Conservation (phyloP, 2,888 invertebrate genomes). For the Crocallis elinguaria region DNA sequence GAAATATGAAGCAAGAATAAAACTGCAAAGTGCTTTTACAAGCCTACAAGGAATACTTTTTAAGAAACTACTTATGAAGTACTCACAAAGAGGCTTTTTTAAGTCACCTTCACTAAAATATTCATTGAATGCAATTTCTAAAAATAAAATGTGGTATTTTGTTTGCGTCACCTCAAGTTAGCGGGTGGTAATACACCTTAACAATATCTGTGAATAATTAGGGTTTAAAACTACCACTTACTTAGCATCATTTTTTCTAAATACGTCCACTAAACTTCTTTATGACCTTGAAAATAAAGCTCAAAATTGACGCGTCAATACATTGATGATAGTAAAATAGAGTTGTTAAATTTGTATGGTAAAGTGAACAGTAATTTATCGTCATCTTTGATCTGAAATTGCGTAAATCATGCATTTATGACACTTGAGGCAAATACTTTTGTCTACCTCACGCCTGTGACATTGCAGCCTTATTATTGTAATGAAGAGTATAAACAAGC, state of each 20-base stretch:
- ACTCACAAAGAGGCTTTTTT: neutral
- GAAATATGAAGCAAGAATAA: neutral
- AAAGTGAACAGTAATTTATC: conserved; percentile 79
- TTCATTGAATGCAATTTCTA: conserved; percentile 42
- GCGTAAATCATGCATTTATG: conserved; percentile 84
- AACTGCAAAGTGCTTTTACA: neutral
- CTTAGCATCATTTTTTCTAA: conserved; percentile 23
- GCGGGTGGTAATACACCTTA: conserved; percentile 76
- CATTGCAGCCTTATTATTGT: conserved; percentile 60
- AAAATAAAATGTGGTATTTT: conserved; percentile 46
- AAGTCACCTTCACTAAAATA: conserved; percentile 41
- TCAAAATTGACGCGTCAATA: conserved; percentile 32
- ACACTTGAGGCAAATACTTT: conserved; percentile 68
- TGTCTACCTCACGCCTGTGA: conserved; percentile 65
- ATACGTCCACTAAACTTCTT: conserved; percentile 8
- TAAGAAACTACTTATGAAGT: neutral
- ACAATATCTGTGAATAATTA: conserved; percentile 81
- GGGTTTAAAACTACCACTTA: conserved; percentile 51
- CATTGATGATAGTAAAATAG: conserved; percentile 32
- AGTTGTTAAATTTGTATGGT: conserved; percentile 58
- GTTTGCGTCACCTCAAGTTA: conserved; percentile 73
- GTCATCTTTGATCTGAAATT: conserved; percentile 77
- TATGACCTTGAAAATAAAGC: conserved; percentile 42
- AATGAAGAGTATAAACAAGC: conserved; percentile 67
- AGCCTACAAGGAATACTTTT: neutral